Conservation (phyloP, 1,140 invertebrate genomes). For the Rhizoglyphus robini region DNA sequence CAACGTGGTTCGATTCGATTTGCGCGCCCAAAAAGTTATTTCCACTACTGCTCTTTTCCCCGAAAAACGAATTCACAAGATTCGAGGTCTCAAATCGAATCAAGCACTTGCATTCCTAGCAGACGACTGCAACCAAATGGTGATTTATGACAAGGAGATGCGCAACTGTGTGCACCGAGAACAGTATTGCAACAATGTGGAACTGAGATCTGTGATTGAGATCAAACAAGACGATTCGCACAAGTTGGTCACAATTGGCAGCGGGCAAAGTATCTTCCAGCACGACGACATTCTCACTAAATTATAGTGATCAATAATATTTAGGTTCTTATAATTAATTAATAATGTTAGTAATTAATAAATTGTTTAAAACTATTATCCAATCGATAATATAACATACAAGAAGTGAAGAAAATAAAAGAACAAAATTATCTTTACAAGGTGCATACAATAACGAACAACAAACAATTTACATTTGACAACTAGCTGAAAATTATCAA, state of each 20-base stretch:
- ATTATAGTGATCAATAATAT: too few species aligned
- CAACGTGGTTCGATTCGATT: constrained; percentile 4
- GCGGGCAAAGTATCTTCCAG: neutral
- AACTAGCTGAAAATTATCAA: too few species aligned
- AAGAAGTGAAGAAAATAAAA: too few species aligned
- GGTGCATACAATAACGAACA: too few species aligned
- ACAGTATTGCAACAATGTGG: neutral
- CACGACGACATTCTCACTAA: too few species aligned
- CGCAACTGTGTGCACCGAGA: neutral
- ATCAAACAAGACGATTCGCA: neutral
- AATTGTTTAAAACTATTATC: too few species aligned
- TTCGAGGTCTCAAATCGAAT: neutral
- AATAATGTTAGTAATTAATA: too few species aligned
- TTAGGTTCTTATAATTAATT: too few species aligned
- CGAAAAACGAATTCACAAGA: neutral
- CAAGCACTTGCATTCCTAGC: neutral
- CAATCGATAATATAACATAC: too few species aligned
- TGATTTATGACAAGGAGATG: neutral
- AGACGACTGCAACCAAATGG: neutral
- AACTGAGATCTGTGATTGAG: neutral
- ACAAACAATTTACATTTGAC: too few species aligned
- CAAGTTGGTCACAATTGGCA: neutral
- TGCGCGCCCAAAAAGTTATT: neutral
- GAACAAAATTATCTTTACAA: too few species aligned
- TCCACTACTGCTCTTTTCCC: neutral